Percentiles rank a stretch among this genome's conserved stretches.
Conservation (phyloP, 2,888 invertebrate genomes). For the Pheosia gnoma region DNA sequence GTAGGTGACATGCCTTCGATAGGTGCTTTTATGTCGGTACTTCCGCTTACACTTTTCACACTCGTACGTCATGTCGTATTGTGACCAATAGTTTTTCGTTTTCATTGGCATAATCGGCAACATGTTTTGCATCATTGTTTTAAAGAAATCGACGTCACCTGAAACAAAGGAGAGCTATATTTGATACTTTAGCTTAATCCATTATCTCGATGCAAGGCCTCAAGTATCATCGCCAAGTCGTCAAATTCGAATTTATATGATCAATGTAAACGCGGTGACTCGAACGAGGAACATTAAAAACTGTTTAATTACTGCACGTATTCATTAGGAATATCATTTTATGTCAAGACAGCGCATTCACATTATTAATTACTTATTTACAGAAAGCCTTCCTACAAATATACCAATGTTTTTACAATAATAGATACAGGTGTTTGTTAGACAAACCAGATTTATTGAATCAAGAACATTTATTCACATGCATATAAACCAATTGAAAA, state of each 20-base stretch:
- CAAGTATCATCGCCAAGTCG: neutral
- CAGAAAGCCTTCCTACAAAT: conserved; percentile 25
- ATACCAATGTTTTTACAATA: conserved; percentile 12
- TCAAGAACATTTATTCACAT: conserved; percentile 83
- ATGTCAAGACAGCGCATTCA: conserved; percentile 1
- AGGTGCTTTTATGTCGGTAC: conserved; percentile 89
- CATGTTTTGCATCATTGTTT: conserved; percentile 78
- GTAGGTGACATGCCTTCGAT: conserved; percentile 88
- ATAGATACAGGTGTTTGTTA: conserved; percentile 33
- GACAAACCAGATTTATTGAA: conserved; percentile 58
- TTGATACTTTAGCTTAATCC: conserved; percentile 25
- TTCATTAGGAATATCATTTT: neutral
- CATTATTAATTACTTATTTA: conserved; percentile 14
- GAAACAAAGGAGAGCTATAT: conserved; percentile 68
- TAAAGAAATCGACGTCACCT: conserved; percentile 82
- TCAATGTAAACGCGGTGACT: conserved; percentile 11
- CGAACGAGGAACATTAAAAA: neutral
- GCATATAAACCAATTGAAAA: conserved; percentile 72
- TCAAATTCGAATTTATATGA: neutral
- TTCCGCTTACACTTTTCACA: conserved; percentile 88
- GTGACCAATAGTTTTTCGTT: conserved; percentile 80
- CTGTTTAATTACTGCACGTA: neutral
- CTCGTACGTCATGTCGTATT: conserved; percentile 76
- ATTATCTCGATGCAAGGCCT: conserved; percentile 8
- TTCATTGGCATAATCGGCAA: conserved; percentile 78